phyloP scores from a whole-genome alignment of 2,888 invertebrate species.

The Globia sparganii region DNA sequence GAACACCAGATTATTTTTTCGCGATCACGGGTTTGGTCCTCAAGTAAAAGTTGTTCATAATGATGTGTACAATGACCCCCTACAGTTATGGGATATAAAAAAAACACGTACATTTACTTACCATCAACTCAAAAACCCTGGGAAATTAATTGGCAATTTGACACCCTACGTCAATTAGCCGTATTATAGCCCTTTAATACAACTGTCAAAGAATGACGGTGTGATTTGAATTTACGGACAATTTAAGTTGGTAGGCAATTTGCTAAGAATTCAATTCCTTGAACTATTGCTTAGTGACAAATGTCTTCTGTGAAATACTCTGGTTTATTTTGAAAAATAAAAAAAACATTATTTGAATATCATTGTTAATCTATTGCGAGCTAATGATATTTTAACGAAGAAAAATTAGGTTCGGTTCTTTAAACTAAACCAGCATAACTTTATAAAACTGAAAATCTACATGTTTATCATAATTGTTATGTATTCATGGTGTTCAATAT shows the following conservation, averaged over 20 bases:
- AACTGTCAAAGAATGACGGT: background rate
- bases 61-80: no score
- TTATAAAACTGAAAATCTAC: background rate
- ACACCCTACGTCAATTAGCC: background rate
- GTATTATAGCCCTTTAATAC: background rate
- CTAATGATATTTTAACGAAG: background rate
- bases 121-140: background rate
- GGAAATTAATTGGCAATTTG: background rate
- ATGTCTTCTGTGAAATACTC: background rate
- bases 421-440: background rate
- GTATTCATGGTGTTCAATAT: background rate
- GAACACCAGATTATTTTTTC: no score
- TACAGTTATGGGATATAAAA: no score
- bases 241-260: background rate
- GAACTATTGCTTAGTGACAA: background rate
- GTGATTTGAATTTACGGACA: background rate
- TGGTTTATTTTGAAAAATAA: background rate
- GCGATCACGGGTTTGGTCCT: no score
- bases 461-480: background rate
- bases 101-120: background rate
- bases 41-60: no score
- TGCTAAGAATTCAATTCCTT: background rate
- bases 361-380: background rate
- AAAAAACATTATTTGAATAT: background rate
- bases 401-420: background rate